Evolutionary conservation across 2,113 vertebrate species (phyloP), one percentile per base, ranked within the genome.

Genomic region (Syngnathus scovelli): DNA sequence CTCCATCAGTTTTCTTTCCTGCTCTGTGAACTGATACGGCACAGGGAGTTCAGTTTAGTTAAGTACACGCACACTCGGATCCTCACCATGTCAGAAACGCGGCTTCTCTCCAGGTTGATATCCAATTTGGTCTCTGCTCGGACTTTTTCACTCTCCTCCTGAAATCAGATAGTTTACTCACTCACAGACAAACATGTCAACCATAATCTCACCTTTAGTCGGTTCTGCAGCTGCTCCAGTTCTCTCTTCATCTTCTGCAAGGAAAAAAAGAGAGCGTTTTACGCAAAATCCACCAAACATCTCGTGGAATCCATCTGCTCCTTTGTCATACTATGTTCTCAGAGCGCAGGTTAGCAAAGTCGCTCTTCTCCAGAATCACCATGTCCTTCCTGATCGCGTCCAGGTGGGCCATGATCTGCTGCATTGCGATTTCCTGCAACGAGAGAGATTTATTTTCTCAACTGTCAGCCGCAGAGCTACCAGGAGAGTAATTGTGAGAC

Each of bases 321-420:
- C 7, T 21, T 16, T 7, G 11, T 36, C 8, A 4, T 37, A 98
- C 95, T 87, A 90, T 89, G 70, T 97, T 98, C 55, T 99, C 97
- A 3, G 94, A 93, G 68, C 96, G 92, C 38, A 98, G 90, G 83
- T 93, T 98, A 68, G 95, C 92, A 83, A 99, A 99, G 89, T 99
- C 97, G 79, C 96, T 99, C 82, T 99, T 99, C 85, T 99, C 96
- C 87, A 98, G 89, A 80, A 99, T 98, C 81, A 98, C 96, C 96
- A 99, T 98, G 82, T 99, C 96, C 86, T 98, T 98, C 67, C 94
- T 92, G 82, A 98, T 94, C 49, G 96, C 92, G 79, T 98, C 97
- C 80, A 98, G 87, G 68, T 98, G 97, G 66, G 95, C 90, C 93
- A 99, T 93, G 78, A 98, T 92, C 89, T 99, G 95, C 78, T 98